Base-by-base conservation (phyloP, 2,888 invertebrate genomes). In the Quadroppia sp. region DNA sequence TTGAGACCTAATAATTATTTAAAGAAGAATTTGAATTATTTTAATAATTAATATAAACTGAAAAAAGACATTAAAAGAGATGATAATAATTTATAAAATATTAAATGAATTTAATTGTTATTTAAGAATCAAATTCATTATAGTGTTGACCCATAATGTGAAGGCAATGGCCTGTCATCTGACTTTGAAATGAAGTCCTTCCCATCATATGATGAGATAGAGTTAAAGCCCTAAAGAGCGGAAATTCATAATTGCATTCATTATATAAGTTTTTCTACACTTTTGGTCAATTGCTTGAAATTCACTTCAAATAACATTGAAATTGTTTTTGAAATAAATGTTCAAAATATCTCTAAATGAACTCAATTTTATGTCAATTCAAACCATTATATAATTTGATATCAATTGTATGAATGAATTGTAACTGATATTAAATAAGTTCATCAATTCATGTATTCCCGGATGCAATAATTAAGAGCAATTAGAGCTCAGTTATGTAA, bases 161-260 rank as follows among this genome's bases (percentile, higher is more conserved):
- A 20, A 9, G 64, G 36, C 64, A 64, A 28, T 64, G 64, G n/a
- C 64, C 64, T 20, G 56, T 67, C 67, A 67, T 67, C 67, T 20
- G 32, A n/a, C 2, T 17, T 17, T n/a, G 17, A n/a, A 67, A 23
- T 40, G 6, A 23, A 40, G 67, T 67, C 30, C 59, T 59, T 59
- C 59, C 59, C 59, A 67, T 67, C 40, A 53, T 25, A 23, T 23
- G 20, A 67, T 42, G 53, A 15, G 32, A 67, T 67, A 42, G 42
- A 67, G 67, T 40, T 67, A 40, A 67, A 23, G 67, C 67, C n/a
- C 32, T 40, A 23, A 67, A 42, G 20, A 67, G 40, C 67, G 67
- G 67, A 67, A 67, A 67, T 20, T 42, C 40, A 42, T 67, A 67
- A 67, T 67, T 67, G 67, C 67, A 3, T 67, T 67, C 11, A 2